A percentile compares a stretch with the other conserved stretches of the same genome.
phyloP scores from a whole-genome alignment of 2,888 invertebrate species.

The Megalurothrips usitatus region DNA sequence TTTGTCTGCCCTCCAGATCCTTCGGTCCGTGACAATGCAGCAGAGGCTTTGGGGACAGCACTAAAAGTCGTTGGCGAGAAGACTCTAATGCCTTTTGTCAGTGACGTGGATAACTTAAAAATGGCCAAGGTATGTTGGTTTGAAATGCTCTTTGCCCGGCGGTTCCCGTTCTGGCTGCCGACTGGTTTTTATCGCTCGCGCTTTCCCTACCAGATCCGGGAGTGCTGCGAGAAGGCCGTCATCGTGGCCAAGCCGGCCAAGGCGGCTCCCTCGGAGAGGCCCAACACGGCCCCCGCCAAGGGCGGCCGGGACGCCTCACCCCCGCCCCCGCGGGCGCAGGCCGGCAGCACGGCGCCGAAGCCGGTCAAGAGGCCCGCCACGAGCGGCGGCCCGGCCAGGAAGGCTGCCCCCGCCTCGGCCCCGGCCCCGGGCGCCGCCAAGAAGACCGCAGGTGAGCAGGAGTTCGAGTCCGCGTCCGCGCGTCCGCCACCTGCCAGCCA shows the following conservation, averaged over 20 bases:
- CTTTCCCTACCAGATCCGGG: slow-evolving; percentile 63
- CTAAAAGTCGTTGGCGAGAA: slow-evolving; percentile 93
- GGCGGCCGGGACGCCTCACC: slow-evolving; percentile 42
- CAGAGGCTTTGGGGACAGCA: slow-evolving; percentile 88
- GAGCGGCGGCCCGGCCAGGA: slow-evolving; percentile 39
- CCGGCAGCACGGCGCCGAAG: slow-evolving; percentile 51
- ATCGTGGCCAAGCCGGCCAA: slow-evolving; percentile 46
- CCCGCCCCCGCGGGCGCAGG: slow-evolving; percentile 44
- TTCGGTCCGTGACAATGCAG: slow-evolving; percentile 84
- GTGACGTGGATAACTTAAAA: slow-evolving; percentile 85
- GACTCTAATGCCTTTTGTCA: slow-evolving; percentile 75
- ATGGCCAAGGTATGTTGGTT: slow-evolving; percentile 65
- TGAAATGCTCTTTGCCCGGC: not conserved
- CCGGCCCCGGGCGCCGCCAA: slow-evolving; percentile 37
- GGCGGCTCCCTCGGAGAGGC: slow-evolving; percentile 45
- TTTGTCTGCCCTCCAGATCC: slow-evolving; percentile 60
- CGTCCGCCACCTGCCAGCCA: not conserved
- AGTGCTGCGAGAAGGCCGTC: slow-evolving; percentile 88
- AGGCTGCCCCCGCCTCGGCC: slow-evolving; percentile 43
- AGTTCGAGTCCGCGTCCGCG: too few relatives aligned
- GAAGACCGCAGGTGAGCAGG: slow-evolving; percentile 43
- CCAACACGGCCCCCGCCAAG: slow-evolving; percentile 53
- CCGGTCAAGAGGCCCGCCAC: slow-evolving; percentile 50
- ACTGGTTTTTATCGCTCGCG: slow-evolving; percentile 28
- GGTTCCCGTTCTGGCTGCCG: too few relatives aligned